Percentiles rank a stretch among this genome's conserved stretches.
Evolutionary conservation across 2,888 invertebrate genomes (phyloP).

Genomic region (Tenodera sinensis): DNA sequence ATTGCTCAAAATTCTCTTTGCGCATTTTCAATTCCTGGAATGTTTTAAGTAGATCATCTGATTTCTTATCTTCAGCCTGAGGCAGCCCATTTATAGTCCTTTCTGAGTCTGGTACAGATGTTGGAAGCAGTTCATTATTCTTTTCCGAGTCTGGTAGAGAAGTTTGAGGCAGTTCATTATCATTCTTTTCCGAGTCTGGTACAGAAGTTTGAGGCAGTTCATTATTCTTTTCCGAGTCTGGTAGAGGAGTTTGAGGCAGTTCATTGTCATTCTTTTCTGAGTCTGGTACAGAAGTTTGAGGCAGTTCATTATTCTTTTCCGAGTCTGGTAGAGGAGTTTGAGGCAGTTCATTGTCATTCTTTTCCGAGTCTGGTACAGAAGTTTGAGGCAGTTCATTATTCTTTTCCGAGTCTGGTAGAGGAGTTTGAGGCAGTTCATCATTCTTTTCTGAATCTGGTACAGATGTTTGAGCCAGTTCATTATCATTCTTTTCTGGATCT

Average conservation of each 20-base stretch:
- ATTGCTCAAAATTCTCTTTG: constrained; percentile 6
- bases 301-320: background rate
- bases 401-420: background rate
- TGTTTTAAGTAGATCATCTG: background rate
- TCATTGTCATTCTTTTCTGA: background rate
- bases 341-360: background rate
- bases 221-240: background rate
- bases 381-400: background rate
- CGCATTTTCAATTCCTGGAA: constrained; percentile 8
- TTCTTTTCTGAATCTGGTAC: background rate
- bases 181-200: too few relatives aligned
- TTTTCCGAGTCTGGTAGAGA: too few relatives aligned
- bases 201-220: background rate
- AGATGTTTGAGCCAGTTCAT: background rate
- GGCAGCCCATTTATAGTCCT: background rate
- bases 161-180: background rate
- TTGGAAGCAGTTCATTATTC: too few relatives aligned
- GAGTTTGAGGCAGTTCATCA: background rate
- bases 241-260: background rate
- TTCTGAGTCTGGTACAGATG: too few relatives aligned
- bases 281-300: background rate
- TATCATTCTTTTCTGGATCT: background rate
- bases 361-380: background rate
- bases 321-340: background rate
- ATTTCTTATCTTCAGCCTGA: background rate